Percentiles rank a stretch among this genome's conserved stretches.
Conservation (phyloP, 2,888 invertebrate species). For the Odontothrips loti region DNA sequence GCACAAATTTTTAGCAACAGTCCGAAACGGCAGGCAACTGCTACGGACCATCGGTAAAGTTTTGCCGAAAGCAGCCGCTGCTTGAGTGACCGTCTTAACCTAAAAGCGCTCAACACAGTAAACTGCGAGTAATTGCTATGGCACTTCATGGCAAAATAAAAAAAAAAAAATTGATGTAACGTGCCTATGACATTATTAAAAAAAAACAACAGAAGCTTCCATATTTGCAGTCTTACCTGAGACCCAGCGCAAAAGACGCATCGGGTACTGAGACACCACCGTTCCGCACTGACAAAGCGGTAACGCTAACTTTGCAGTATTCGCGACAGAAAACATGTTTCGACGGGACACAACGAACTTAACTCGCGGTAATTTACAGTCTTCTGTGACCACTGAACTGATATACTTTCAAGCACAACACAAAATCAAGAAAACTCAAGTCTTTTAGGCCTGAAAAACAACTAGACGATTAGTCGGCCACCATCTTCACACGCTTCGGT, state of each 20-base stretch:
- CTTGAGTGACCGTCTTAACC: not conserved
- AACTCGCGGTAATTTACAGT: not conserved
- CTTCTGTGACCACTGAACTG: not conserved
- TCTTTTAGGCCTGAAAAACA: conserved; percentile 17
- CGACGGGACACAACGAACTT: not conserved
- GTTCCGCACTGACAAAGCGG: not conserved
- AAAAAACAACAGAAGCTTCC: not conserved
- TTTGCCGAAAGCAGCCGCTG: not conserved
- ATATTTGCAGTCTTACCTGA: conserved; percentile 7
- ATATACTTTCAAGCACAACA: conserved; percentile 6
- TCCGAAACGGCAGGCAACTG: not conserved
- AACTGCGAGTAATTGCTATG: not conserved
- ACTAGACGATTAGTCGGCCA: conserved; percentile 12
- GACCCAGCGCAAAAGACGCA: conserved; percentile 21
- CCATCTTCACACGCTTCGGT: conserved; percentile 13
- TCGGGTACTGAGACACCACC: conserved; percentile 12
- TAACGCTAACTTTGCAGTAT: not conserved
- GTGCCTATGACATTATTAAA: not conserved
- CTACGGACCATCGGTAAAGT: not conserved
- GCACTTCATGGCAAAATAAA: not conserved
- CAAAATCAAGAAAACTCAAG: conserved; percentile 15
- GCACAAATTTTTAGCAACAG: not conserved
- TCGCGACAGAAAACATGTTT: not conserved
- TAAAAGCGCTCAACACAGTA: not conserved
- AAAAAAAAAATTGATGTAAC: not conserved